Percentiles rank a stretch among this genome's conserved stretches.
These are phyloP conservation scores for Alosa sapidissima DNA, from an alignment of 2,797 vertebrate genomes.

Conservation along the genomic window DNA sequence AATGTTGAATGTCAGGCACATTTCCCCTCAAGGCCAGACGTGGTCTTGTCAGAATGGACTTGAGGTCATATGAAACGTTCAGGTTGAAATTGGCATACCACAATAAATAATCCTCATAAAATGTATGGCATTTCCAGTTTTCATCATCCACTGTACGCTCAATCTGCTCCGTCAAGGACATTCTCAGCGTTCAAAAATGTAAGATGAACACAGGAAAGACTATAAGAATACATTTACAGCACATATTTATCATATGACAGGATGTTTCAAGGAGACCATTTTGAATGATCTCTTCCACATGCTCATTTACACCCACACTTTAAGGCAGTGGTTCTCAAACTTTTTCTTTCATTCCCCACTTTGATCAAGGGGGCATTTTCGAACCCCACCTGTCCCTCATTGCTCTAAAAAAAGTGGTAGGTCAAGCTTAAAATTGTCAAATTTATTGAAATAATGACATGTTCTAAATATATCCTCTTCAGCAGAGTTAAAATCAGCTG, in stretches of 20 bases:
- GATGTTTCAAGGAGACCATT: background rate
- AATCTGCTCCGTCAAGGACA: conserved; percentile 16
- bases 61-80: background rate
- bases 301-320: background rate
- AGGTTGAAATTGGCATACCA: background rate
- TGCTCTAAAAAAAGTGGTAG: too few species aligned
- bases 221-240: background rate
- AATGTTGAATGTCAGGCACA: background rate
- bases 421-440: too few species aligned
- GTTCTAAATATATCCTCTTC: too few species aligned
- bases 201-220: background rate
- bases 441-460: too few species aligned
- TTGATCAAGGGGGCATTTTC: too few species aligned
- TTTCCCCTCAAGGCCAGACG: background rate
- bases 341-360: too few species aligned
- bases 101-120: conserved; percentile 11
- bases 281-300: background rate
- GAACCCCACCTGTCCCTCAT: too few species aligned
- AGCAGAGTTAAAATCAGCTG: too few species aligned
- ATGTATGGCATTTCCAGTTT: background rate
- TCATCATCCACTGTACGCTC: background rate
- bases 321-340: too few species aligned
- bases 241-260: background rate
- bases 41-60: background rate
- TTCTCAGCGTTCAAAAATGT: background rate